Conservation (phyloP, 2,888 invertebrate species). For the Ormyrus pomaceus region DNA sequence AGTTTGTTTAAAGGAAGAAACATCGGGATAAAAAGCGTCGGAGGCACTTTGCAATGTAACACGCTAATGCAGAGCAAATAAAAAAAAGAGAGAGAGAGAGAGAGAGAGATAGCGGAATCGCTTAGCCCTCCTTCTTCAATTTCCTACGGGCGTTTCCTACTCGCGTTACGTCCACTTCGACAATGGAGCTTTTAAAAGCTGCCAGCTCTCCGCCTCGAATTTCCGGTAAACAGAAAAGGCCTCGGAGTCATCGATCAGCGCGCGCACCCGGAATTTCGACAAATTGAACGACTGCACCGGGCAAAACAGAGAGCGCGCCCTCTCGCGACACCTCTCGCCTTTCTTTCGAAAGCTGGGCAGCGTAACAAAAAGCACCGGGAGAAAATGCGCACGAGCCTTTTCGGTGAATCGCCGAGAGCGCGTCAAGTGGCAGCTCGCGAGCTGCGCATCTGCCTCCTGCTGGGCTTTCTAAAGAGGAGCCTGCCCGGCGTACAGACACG, state of each 20-base stretch:
- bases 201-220: slow-evolving; percentile 7
- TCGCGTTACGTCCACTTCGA: slow-evolving; percentile 38
- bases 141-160: slow-evolving; percentile 16
- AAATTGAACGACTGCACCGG: too few relatives aligned
- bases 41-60: slow-evolving; percentile 38
- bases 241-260: too few relatives aligned
- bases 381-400: not conserved
- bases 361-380: not conserved
- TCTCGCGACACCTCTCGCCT: too few relatives aligned
- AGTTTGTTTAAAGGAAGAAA: too few relatives aligned
- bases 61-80: slow-evolving; percentile 50
- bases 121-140: not conserved
- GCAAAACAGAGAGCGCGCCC: too few relatives aligned
- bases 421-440: not conserved
- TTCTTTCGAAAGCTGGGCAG: too few relatives aligned
- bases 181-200: slow-evolving; percentile 41
- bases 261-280: too few relatives aligned
- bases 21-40: too few relatives aligned
- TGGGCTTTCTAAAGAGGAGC: too few relatives aligned
- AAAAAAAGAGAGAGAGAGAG: slow-evolving; percentile 1
- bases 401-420: not conserved
- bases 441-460: too few relatives aligned
- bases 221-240: not conserved
- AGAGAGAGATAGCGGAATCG: not conserved
- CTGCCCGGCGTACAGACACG: too few relatives aligned